phyloP scores from a whole-genome alignment of 2,797 vertebrate species.

The Tamandua tetradactyla region DNA sequence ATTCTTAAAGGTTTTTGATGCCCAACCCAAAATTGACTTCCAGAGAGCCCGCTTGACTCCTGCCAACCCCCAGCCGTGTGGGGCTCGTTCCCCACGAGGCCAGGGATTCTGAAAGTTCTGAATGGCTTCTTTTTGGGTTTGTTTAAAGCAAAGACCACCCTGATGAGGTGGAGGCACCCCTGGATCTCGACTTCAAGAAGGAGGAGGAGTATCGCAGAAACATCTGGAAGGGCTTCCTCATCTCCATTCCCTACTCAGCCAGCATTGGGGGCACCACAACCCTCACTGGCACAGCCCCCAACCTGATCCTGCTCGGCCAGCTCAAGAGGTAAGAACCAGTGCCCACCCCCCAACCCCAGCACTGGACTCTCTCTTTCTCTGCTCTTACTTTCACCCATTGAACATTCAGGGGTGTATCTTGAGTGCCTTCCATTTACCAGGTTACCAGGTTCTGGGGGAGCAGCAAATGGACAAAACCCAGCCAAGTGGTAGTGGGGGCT shows the following conservation, averaged over 20 bases:
- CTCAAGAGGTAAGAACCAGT: slow-evolving; percentile 91
- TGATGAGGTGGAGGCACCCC: slow-evolving; percentile 84
- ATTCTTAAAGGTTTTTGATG: not conserved
- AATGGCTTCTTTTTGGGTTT: slow-evolving; percentile 78
- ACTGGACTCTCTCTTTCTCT: not conserved
- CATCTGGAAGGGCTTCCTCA: slow-evolving; percentile 98
- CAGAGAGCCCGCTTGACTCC: not conserved
- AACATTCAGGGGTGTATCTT: not conserved
- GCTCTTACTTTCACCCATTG: not conserved
- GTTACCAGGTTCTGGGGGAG: not conserved
- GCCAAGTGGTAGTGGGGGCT: not conserved
- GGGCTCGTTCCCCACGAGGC: not conserved
- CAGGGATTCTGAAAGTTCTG: slow-evolving; percentile 46
- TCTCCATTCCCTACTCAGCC: slow-evolving; percentile 96
- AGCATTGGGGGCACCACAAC: slow-evolving; percentile 98
- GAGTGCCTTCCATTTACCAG: not conserved
- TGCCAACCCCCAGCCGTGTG: rapidly evolving
- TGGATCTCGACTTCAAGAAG: slow-evolving; percentile 84
- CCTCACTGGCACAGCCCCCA: slow-evolving; percentile 95
- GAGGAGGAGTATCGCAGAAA: slow-evolving; percentile 91
- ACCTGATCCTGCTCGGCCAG: slow-evolving; percentile 97
- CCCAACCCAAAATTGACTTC: not conserved
- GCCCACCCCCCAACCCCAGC: rapidly evolving
- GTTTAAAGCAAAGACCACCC: slow-evolving; percentile 85
- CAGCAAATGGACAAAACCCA: not conserved